These are phyloP conservation scores for Drosophila nigrodunni DNA, from an alignment of 1,140 invertebrate species.

Conservation along the genomic window DNA sequence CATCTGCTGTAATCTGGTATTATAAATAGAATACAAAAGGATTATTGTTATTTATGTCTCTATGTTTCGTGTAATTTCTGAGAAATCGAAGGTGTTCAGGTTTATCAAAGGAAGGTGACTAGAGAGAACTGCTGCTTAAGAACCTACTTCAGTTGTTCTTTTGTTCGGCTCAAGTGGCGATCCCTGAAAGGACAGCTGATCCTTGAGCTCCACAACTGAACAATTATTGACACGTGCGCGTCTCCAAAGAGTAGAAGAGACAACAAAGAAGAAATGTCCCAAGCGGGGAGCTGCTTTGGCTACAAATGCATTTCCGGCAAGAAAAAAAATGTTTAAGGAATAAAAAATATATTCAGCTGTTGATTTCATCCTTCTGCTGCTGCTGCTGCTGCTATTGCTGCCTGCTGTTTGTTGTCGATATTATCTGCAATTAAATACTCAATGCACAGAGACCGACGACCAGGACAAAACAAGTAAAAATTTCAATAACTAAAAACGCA, in stretches of 20 bases:
- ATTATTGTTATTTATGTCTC: not conserved
- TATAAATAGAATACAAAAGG: not conserved
- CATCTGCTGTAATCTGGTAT: not conserved
- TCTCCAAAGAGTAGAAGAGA: constrained; percentile 44
- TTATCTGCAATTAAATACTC: constrained; percentile 83
- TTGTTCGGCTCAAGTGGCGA: constrained; percentile 11
- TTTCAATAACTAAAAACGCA: constrained; percentile 83
- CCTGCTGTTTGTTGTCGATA: constrained; percentile 77
- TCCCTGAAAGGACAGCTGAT: constrained; percentile 58
- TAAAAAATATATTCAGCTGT: constrained; percentile 62
- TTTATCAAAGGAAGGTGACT: constrained; percentile 4
- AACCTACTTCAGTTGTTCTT: constrained; percentile 1
- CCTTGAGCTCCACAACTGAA: constrained; percentile 51
- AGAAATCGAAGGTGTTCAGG: not conserved
- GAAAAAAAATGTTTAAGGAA: not conserved
- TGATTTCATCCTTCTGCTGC: constrained; percentile 37
- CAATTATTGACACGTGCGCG: constrained; percentile 80
- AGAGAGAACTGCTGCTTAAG: not conserved
- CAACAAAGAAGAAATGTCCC: constrained; percentile 23
- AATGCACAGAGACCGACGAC: constrained; percentile 64
- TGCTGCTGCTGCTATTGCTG: constrained; percentile 17
- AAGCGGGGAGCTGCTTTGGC: constrained; percentile 8
- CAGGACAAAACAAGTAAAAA: constrained; percentile 79
- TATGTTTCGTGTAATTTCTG: not conserved
- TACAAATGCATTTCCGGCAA: constrained; percentile 72